Evolutionary conservation across 2,113 vertebrate species (phyloP).

Genomic region (Oncorhynchus masou): DNA sequence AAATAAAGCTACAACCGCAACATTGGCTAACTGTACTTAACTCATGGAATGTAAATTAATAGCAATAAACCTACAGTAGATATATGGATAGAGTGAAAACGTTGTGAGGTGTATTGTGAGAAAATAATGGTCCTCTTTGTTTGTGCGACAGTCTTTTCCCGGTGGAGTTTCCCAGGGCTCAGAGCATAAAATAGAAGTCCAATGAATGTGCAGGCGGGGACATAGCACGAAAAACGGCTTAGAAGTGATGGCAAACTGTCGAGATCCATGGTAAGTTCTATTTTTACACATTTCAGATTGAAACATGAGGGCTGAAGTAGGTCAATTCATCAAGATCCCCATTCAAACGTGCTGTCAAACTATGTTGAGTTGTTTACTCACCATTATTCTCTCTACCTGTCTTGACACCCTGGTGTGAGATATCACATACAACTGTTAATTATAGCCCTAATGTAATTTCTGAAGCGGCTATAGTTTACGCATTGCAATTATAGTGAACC

Average conservation of each 20-base stretch:
- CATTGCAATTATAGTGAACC: too few relatives aligned
- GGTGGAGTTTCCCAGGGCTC: slow-evolving; percentile 59
- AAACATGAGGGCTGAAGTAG: too few relatives aligned
- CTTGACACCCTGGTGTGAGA: too few relatives aligned
- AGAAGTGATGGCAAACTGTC: slow-evolving; percentile 64
- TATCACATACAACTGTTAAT: too few relatives aligned
- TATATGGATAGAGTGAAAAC: neutral
- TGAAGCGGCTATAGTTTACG: too few relatives aligned
- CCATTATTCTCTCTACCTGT: too few relatives aligned
- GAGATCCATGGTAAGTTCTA: slow-evolving; percentile 64
- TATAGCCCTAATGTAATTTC: too few relatives aligned
- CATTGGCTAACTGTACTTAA: slow-evolving; percentile 33
- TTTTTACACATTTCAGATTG: too few relatives aligned
- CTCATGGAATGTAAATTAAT: neutral
- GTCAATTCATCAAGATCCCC: too few relatives aligned
- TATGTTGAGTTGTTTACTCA: too few relatives aligned
- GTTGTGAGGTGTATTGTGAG: neutral
- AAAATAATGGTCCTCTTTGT: slow-evolving; percentile 50
- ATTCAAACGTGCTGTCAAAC: too few relatives aligned
- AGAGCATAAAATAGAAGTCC: slow-evolving; percentile 61
- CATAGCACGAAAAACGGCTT: slow-evolving; percentile 30
- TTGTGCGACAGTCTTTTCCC: slow-evolving; percentile 39
- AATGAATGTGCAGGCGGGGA: slow-evolving; percentile 54
- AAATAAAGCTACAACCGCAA: slow-evolving; percentile 22
- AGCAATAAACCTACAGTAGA: neutral